Evolutionary conservation across 1,140 invertebrate species (phyloP), one percentile per base, ranked within the genome.

Genomic region (Diorhabda elongata): DNA sequence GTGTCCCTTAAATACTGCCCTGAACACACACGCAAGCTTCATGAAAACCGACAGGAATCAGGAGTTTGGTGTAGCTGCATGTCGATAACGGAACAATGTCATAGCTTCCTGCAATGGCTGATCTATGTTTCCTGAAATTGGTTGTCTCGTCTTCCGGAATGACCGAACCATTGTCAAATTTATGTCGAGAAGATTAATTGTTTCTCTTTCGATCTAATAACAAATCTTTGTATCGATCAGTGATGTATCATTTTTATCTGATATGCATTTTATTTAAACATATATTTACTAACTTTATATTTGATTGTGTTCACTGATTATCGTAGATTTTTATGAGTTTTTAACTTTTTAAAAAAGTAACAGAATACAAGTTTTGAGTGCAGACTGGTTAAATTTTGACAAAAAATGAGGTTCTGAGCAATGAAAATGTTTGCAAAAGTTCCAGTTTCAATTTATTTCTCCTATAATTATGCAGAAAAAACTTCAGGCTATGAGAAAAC

Each of bases 61-160:
- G 47, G 47, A 52, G n/a, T 52, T 62, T 43, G 44, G n/a, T 44
- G 61, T 42, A 62, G 56, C 64, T 65, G 64, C 56, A 57, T 65
- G 64, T 65, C 64, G 64, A 65, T 65, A 65, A 58, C 64, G 47
- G 64, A 42, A 65, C 64, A 65, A 65, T 65, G 64, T 58, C 64
- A 65, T 41, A 47, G 52, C 58, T 65, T 65, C 64, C 64, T 44
- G 52, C 52, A 45, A 9, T 65, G 56, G 64, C 64, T 47, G 64
- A 65, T 65, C 64, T 65, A 65, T 65, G 64, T 65, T 65, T 65
- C 64, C 64, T 47, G 64, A 52, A 52, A 42, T 45, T 52, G 64
- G 64, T 45, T 52, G 64, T 26, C 52, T 8, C 63, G 45, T 41
- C 45, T 65, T 65, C 56, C 64, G 64, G 64, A 45, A 65, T 65